phyloP scores from a whole-genome alignment of 2,888 invertebrate genomes.

The Brachyptera putata region DNA sequence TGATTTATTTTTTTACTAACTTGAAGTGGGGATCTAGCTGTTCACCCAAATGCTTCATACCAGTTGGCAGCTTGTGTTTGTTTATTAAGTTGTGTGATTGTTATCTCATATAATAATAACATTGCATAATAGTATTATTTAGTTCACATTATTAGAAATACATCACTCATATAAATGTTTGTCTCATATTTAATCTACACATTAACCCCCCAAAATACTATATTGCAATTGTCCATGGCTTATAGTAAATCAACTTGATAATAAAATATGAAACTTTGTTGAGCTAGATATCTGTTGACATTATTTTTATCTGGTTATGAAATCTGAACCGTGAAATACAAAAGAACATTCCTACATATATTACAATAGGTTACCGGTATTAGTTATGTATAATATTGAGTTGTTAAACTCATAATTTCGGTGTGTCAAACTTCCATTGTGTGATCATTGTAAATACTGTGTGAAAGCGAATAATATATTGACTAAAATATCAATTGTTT shows the following conservation, averaged over 20 bases:
- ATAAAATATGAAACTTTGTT: neutral
- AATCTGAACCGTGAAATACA: neutral
- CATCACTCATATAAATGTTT: too few species aligned
- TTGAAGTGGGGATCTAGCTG: neutral
- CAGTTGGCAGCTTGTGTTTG: too few species aligned
- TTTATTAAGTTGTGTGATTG: too few species aligned
- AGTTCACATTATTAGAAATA: too few species aligned
- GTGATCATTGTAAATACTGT: conserved; percentile 3
- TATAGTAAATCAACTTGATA: too few species aligned
- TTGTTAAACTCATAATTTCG: neutral
- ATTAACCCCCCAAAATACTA: too few species aligned
- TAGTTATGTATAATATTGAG: neutral
- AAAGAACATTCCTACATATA: neutral
- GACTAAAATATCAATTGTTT: too few species aligned
- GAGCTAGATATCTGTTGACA: neutral
- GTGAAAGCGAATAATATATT: neutral
- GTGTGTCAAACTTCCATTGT: conserved; percentile 3
- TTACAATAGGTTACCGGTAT: neutral
- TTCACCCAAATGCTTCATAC: too few species aligned
- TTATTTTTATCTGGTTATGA: neutral
- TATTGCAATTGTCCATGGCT: too few species aligned
- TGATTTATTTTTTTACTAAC: conserved; percentile 5
- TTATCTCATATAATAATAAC: too few species aligned
- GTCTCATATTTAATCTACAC: too few species aligned
- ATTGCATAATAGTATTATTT: too few species aligned